Evolutionary conservation across 2,113 vertebrate species (phyloP), one percentile per base, ranked within the genome.

Genomic region (Pycnonotus jocosus): DNA sequence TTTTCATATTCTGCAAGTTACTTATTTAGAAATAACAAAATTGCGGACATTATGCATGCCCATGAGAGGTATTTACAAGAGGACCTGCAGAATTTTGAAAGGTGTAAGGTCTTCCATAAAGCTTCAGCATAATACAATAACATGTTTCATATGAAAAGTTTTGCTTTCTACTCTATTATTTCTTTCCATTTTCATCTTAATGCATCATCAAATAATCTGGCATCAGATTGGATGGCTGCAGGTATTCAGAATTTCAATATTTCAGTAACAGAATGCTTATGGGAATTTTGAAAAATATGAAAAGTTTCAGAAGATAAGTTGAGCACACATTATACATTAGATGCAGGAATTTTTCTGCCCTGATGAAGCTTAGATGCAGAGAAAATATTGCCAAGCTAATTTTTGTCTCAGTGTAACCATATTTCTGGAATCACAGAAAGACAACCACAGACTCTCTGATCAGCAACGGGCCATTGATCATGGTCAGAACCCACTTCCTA

Each of bases 401-500:
- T 91, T 83, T 86, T 3, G 3, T 89, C 72, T 81, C 48, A 69
- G 18, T 93, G 33, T 96, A 93, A 92, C 33, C 0, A 0, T 95
- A 44, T 93, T 90, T 94, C 74, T 95, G 93, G 60, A 86, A 94
- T 83, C 65, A 87, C 86, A 98, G 98, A 97, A 97, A 96, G 83
- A 97, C 68, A 94, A 96, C 88, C 94, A 95, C 54, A 98, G 96
- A 71, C 98, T 99, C 38, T 98, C 98, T 33, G 98, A 98, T 83
- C 98, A 99, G 91, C 98, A 97, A 84, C 84, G 17, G 82, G 97
- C 98, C 74, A 74, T 99, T 71, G 95, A 95, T 73, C 84, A 24
- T 7, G 99, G 98, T 51, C 98, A 99, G 97, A 99, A 99, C 90
- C 98, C 99, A 57, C 85, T 98, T 58, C 98, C 98, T 27, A 98